These are phyloP conservation scores for Syrrhaptes paradoxus DNA, from an alignment of 2,113 vertebrate species.

Conservation along the genomic window DNA sequence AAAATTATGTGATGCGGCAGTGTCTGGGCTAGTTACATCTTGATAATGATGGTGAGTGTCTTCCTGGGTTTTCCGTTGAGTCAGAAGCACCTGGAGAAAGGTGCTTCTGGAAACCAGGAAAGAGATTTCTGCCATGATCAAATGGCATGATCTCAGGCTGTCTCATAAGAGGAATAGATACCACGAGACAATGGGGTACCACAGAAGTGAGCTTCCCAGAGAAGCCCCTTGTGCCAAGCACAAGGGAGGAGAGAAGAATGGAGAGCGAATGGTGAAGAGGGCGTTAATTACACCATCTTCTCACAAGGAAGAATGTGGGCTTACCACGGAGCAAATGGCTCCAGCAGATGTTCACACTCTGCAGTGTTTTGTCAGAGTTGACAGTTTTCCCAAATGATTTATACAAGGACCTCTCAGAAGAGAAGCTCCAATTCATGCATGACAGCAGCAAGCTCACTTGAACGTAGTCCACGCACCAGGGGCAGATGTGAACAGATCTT, in stretches of 20 bases:
- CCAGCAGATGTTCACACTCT: neutral
- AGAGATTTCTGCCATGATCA: neutral
- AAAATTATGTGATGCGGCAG: neutral
- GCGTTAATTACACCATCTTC: neutral
- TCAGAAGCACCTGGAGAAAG: conserved; percentile 39
- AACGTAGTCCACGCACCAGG: rapidly evolving
- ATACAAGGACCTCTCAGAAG: neutral
- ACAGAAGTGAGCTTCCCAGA: neutral
- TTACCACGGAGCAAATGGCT: neutral
- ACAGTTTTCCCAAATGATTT: neutral
- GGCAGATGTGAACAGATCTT: neutral
- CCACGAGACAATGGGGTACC: neutral
- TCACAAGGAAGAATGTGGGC: neutral
- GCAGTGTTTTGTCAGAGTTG: neutral
- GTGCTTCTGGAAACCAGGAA: neutral
- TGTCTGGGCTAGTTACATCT: conserved; percentile 52
- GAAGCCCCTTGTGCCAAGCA: neutral
- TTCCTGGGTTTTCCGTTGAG: conserved; percentile 35
- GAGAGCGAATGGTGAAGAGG: neutral
- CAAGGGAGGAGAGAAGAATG: neutral
- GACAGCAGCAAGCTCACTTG: neutral
- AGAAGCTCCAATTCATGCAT: neutral
- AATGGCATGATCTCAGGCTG: neutral
- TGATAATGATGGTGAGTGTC: conserved; percentile 8
- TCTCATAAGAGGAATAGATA: neutral